Conservation (phyloP, 1,140 invertebrate genomes). For the Pristionchus pacificus region DNA sequence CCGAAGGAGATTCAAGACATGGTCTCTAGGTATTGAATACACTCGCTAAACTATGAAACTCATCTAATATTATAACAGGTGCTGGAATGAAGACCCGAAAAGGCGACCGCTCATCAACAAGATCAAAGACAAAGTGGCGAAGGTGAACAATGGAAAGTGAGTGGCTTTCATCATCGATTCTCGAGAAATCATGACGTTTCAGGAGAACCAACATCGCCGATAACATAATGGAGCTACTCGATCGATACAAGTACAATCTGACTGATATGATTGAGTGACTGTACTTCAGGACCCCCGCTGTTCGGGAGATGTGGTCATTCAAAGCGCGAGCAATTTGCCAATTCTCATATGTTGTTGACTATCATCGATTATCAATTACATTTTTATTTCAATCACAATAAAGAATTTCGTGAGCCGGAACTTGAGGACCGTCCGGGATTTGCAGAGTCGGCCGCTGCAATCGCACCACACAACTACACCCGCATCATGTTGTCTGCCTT, state of each 20-base stretch:
- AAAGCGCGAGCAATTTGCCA: too few relatives aligned
- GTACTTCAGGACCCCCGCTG: too few relatives aligned
- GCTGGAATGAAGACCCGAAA: slow-evolving; percentile 25
- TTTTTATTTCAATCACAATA: too few relatives aligned
- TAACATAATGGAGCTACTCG: slow-evolving; percentile 79
- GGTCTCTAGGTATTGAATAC: background rate
- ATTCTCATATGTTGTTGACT: too few relatives aligned
- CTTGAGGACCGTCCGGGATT: too few relatives aligned
- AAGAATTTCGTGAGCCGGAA: too few relatives aligned
- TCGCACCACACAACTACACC: too few relatives aligned
- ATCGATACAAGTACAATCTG: slow-evolving; percentile 76
- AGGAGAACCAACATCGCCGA: slow-evolving; percentile 78
- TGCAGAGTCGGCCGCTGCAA: too few relatives aligned
- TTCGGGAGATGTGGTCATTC: too few relatives aligned
- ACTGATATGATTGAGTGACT: slow-evolving; percentile 71
- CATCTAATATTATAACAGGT: background rate
- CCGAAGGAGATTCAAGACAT: background rate
- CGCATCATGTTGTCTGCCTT: too few relatives aligned
- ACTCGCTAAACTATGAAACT: background rate
- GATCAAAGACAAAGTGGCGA: background rate
- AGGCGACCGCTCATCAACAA: slow-evolving; percentile 20
- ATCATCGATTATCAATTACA: too few relatives aligned
- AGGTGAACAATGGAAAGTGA: slow-evolving; percentile 20
- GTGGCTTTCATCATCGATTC: background rate
- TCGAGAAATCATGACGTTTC: slow-evolving; percentile 15